Evolutionary conservation across 2,797 vertebrate genomes (phyloP), one percentile per base, ranked within the genome.

Genomic region (Steatocranus sp.): DNA sequence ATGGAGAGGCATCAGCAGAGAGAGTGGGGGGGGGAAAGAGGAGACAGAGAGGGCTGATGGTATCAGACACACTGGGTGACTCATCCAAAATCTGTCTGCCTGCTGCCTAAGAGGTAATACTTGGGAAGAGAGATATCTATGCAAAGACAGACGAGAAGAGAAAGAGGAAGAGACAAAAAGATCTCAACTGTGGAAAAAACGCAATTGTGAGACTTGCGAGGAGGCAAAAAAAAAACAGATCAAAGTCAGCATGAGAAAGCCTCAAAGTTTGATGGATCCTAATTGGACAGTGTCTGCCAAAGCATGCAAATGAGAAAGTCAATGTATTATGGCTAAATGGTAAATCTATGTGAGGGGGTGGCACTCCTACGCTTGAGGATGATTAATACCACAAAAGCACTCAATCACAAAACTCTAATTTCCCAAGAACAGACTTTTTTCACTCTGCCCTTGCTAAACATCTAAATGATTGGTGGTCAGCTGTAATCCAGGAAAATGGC

Each of bases 211-310:
- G 79, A 77, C 46, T 63, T 82, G 56, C 66, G 68, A 83, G 81
- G 58, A 80, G 70, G 86, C 63, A 90, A 87, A 89, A 89, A 53
- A 54, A 61, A n/a, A 86, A 2, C 76, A 81, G 89, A 94, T 92
- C 80, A 91, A 92, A 92, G 90, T 91, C 84, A 53, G 83, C 79
- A 80, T 49, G 82, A 89, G 83, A 87, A 85, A 86, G 86, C 70
- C 77, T 85, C 70, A 11, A 53, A 87, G 79, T 83, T 86, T 92
- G 93, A 93, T 89, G 91, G 92, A 93, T 92, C 89, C 88, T 92
- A 94, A 94, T 94, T 94, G 93, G 92, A 91, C 89, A 90, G 89
- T 74, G 91, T 89, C 89, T 90, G 88, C 86, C 84, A 87, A 91
- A 61, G 79, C 89, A 93, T 93, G 90, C 91, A 94, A 93, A 95